Conservation (phyloP, 2,888 invertebrate genomes). For the Lacanobia wlatinum region DNA sequence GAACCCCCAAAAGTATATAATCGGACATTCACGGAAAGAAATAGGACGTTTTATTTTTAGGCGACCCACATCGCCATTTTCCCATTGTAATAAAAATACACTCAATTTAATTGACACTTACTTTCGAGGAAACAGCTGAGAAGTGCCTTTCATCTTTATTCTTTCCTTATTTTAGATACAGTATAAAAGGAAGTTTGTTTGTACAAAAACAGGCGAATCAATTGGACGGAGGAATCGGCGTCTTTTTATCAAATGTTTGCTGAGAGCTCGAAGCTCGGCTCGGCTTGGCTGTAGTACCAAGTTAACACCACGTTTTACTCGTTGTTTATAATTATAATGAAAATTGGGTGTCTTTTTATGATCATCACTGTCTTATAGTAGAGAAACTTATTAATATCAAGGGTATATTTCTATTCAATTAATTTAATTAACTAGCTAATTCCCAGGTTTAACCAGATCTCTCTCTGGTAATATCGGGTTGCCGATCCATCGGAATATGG, state of each 20-base stretch:
- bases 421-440: no score
- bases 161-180: background rate
- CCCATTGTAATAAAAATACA: constrained; percentile 3
- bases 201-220: background rate
- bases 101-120: constrained; percentile 31
- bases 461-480: no score
- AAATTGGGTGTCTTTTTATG: background rate
- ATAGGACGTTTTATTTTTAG: background rate
- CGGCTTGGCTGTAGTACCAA: constrained; percentile 1
- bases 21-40: background rate
- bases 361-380: no score
- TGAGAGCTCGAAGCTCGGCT: constrained; percentile 13
- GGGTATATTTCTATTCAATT: no score
- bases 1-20: background rate
- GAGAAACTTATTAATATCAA: no score
- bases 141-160: constrained; percentile 9
- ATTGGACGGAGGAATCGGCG: constrained; percentile 19
- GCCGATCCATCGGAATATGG: no score
- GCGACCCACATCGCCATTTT: background rate
- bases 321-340: background rate
- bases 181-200: constrained; percentile 13
- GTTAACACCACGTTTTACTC: background rate
- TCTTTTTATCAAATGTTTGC: constrained; percentile 40
- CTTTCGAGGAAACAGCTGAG: constrained; percentile 1
- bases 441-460: no score